Conservation (phyloP, 2,888 invertebrate genomes). For the Mellilla xanthometata region DNA sequence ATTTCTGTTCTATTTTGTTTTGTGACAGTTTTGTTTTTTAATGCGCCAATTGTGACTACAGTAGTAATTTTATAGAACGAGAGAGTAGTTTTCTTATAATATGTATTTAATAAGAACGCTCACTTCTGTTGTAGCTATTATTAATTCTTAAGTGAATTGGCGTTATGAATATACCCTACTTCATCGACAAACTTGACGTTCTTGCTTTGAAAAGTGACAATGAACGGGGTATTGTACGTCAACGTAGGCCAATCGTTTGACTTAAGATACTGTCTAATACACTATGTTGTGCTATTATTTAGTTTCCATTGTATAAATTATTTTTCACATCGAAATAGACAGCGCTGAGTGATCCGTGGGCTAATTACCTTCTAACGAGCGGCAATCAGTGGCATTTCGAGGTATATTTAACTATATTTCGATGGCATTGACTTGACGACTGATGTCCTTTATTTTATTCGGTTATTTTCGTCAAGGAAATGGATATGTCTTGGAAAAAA, state of each 20-base stretch:
- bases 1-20: too few species aligned
- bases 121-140: too few species aligned
- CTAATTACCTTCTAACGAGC: constrained; percentile 81
- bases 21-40: too few species aligned
- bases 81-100: too few species aligned
- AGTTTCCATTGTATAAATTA: constrained; percentile 49
- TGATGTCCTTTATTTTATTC: constrained; percentile 78
- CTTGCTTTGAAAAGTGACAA: too few species aligned
- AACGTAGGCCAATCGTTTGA: neutral
- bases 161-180: too few species aligned
- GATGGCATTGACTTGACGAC: constrained; percentile 64
- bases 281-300: constrained; percentile 48
- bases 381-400: constrained; percentile 68
- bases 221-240: too few species aligned
- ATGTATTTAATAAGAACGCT: too few species aligned
- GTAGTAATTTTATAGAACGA: too few species aligned
- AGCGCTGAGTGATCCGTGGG: constrained; percentile 71
- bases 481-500: constrained; percentile 74
- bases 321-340: constrained; percentile 59
- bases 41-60: too few species aligned
- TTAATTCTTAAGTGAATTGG: too few species aligned
- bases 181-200: too few species aligned
- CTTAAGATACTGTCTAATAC: constrained; percentile 26
- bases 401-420: constrained; percentile 51
- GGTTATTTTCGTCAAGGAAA: constrained; percentile 74